Percentiles rank a stretch among this genome's conserved stretches.
Evolutionary conservation across 2,113 vertebrate species (phyloP).

Genomic region (Athene noctua): DNA sequence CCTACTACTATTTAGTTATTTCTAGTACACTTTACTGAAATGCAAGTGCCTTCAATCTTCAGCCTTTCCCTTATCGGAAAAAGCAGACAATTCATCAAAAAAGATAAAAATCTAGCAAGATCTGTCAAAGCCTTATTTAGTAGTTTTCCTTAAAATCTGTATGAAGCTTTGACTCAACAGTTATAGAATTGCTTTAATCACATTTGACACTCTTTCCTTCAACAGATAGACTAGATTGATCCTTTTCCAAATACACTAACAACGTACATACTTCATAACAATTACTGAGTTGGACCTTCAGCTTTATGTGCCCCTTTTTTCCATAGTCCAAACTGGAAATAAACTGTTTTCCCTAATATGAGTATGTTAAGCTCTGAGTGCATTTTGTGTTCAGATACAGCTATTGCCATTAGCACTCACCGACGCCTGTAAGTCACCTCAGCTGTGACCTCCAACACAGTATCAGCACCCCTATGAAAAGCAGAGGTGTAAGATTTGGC

Average conservation of each 20-base stretch:
- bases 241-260: not conserved
- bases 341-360: not conserved
- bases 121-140: not conserved
- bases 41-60: not conserved
- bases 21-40: not conserved
- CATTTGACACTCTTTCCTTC: not conserved
- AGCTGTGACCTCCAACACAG: not conserved
- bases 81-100: not conserved
- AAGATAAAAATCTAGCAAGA: not conserved
- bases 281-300: not conserved
- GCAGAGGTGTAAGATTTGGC: not conserved
- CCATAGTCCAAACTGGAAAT: not conserved
- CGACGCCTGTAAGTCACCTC: not conserved
- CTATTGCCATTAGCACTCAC: not conserved
- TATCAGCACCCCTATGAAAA: not conserved
- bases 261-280: not conserved
- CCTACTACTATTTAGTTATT: not conserved
- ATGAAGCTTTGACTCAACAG: not conserved
- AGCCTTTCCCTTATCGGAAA: not conserved
- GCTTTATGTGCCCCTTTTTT: not conserved
- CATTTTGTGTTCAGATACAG: not conserved
- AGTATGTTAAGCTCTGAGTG: not conserved
- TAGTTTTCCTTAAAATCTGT: not conserved
- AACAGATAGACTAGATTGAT: not conserved
- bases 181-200: not conserved